Evolutionary conservation across 2,888 invertebrate genomes (phyloP).

Genomic region (Eilema caniola): DNA sequence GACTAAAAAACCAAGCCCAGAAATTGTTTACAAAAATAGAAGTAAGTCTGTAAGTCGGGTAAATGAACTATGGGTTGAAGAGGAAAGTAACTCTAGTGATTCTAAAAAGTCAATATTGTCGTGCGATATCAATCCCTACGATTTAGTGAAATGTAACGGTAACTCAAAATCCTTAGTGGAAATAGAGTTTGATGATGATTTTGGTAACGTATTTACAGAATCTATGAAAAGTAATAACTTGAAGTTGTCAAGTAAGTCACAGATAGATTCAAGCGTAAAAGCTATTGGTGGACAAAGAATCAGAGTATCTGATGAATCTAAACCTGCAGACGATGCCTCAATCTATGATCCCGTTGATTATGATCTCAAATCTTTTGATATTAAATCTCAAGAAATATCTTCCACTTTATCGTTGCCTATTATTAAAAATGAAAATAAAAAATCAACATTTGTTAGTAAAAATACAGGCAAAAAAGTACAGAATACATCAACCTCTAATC

Average conservation of each 20-base stretch:
- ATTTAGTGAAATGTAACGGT: constrained; percentile 89
- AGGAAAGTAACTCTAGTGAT: constrained; percentile 66
- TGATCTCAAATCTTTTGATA: constrained; percentile 81
- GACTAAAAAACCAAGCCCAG: constrained; percentile 82
- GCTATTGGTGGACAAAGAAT: constrained; percentile 91
- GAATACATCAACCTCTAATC: constrained; percentile 66
- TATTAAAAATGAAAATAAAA: constrained; percentile 80
- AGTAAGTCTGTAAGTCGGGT: constrained; percentile 83
- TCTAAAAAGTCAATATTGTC: constrained; percentile 91
- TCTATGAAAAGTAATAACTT: constrained; percentile 71
- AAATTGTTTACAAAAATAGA: constrained; percentile 74
- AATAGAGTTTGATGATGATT: constrained; percentile 86
- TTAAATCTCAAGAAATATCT: constrained; percentile 71
- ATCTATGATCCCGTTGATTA: constrained; percentile 82
- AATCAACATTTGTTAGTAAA: constrained; percentile 71
- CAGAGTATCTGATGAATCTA: constrained; percentile 87
- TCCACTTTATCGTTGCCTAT: constrained; percentile 75
- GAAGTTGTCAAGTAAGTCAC: constrained; percentile 67
- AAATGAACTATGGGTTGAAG: constrained; percentile 81
- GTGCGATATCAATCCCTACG: constrained; percentile 95
- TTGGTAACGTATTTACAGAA: constrained; percentile 76
- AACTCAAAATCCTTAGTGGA: constrained; percentile 80
- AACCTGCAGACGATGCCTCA: constrained; percentile 71
- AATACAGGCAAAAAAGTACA: constrained; percentile 72
- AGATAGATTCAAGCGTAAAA: constrained; percentile 84